phyloP scores from a whole-genome alignment of 2,113 vertebrate genomes.

The Ailurus styani region DNA sequence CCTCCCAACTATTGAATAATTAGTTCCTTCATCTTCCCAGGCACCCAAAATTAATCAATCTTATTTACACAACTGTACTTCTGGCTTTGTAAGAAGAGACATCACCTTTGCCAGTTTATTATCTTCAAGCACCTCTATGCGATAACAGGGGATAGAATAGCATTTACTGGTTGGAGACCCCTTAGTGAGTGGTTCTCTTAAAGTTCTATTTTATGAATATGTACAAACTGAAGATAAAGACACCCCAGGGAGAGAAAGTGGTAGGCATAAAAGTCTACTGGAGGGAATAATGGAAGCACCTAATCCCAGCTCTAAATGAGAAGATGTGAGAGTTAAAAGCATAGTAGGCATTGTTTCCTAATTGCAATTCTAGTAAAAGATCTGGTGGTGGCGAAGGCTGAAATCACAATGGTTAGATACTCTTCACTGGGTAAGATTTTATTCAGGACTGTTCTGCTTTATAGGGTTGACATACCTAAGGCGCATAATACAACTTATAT shows the following conservation, averaged over 20 bases:
- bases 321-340: not conserved
- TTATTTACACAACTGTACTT: constrained; percentile 13
- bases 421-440: not conserved
- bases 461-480: not conserved
- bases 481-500: not conserved
- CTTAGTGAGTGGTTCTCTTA: not conserved
- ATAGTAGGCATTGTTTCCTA: not conserved
- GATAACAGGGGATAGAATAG: not conserved
- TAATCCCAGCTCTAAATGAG: not conserved
- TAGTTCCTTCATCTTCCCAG: not conserved
- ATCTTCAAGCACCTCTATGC: not conserved
- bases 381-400: not conserved
- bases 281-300: not conserved
- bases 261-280: not conserved
- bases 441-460: not conserved
- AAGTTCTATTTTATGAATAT: not conserved
- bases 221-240: constrained; percentile 10
- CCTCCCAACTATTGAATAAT: constrained; percentile 4
- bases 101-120: not conserved
- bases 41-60: constrained; percentile 18
- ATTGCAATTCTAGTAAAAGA: not conserved
- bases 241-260: not conserved
- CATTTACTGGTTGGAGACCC: not conserved
- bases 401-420: not conserved
- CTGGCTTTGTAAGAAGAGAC: not conserved